These are phyloP conservation scores for Penaeus chinensis DNA, from an alignment of 1,140 invertebrate genomes.

Conservation along the genomic window DNA sequence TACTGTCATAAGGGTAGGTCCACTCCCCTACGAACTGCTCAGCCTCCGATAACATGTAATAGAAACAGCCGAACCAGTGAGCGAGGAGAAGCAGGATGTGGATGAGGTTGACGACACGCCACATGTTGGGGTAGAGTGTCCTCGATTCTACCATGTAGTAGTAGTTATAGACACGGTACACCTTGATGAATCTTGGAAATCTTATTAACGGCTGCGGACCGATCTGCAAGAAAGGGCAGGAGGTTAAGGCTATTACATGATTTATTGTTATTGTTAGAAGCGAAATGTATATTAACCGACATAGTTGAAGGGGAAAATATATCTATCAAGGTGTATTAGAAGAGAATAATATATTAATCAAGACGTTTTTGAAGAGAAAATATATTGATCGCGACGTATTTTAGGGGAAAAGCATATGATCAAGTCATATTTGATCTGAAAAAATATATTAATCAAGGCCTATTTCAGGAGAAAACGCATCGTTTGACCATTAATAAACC, in stretches of 20 bases:
- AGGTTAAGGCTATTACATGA: background rate
- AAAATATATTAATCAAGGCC: too few relatives aligned
- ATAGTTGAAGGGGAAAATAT: background rate
- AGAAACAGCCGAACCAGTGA: conserved; percentile 98
- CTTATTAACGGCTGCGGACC: conserved; percentile 65
- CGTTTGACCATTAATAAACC: too few relatives aligned
- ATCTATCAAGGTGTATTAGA: too few relatives aligned
- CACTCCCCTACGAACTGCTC: conserved; percentile 92
- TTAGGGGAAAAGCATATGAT: too few relatives aligned
- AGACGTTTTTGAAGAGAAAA: too few relatives aligned
- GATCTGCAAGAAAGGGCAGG: conserved; percentile 67
- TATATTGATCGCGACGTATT: too few relatives aligned
- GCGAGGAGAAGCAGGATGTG: conserved; percentile 94
- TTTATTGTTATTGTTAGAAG: background rate
- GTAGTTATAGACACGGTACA: conserved; percentile 91
- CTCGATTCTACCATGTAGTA: conserved; percentile 96
- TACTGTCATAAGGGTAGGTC: conserved; percentile 89
- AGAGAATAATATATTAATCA: too few relatives aligned
- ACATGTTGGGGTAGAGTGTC: conserved; percentile 94
- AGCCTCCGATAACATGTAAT: conserved; percentile 91
- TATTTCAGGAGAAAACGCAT: too few relatives aligned
- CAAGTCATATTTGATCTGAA: too few relatives aligned
- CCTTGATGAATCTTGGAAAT: conserved; percentile 75
- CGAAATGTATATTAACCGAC: too few relatives aligned
- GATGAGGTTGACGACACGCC: conserved; percentile 94